phyloP scores from a whole-genome alignment of 2,888 invertebrate genomes.

The Meloe dianella region DNA sequence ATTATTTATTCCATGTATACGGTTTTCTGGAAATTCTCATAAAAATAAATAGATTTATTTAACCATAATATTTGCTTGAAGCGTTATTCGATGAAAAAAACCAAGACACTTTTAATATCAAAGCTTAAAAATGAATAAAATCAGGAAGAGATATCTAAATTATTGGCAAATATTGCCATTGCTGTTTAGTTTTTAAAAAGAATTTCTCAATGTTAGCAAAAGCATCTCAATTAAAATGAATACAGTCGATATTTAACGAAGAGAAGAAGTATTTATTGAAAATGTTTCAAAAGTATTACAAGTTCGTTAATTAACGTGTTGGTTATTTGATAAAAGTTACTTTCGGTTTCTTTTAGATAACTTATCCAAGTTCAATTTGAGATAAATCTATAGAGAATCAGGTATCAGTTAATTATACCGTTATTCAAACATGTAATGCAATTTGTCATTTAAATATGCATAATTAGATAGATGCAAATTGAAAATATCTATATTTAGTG shows the following conservation, averaged over 20 bases:
- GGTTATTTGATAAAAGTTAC: background rate
- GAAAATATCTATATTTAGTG: background rate
- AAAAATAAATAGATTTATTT: too few relatives aligned
- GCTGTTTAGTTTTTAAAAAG: background rate
- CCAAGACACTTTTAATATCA: too few relatives aligned
- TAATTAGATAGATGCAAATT: background rate
- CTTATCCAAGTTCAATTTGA: background rate
- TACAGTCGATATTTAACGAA: background rate
- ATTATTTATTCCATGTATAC: too few relatives aligned
- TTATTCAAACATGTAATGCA: conserved; percentile 11
- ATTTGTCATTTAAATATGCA: background rate
- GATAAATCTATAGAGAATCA: background rate
- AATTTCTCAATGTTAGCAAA: background rate
- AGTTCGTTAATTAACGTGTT: background rate
- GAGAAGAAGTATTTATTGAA: background rate
- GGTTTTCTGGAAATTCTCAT: too few relatives aligned
- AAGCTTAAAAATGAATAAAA: too few relatives aligned
- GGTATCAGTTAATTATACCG: background rate
- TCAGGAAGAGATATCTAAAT: background rate
- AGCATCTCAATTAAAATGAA: background rate
- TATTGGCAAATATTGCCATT: background rate
- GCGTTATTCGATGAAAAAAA: too few relatives aligned
- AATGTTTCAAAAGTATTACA: background rate
- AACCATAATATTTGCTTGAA: too few relatives aligned
- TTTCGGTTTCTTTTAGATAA: background rate